Conservation (phyloP, 2,888 invertebrate genomes). For the Petrophora chlorosata region DNA sequence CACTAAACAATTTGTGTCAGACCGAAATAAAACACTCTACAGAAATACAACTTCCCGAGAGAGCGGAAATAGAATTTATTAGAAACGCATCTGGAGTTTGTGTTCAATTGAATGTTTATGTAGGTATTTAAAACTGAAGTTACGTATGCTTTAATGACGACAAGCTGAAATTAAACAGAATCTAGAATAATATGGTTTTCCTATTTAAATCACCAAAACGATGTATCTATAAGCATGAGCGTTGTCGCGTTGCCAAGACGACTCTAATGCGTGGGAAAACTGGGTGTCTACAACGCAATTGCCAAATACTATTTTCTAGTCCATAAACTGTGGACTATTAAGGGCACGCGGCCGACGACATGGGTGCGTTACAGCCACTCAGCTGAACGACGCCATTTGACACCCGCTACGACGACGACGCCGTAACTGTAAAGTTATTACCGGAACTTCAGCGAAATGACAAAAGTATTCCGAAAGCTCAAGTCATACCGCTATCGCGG, state of each 20-base stretch:
- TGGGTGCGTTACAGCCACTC: constrained; percentile 26
- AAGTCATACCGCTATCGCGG: constrained; percentile 1
- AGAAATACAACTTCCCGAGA: constrained; percentile 38
- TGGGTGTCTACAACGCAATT: constrained; percentile 16
- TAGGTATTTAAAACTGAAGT: constrained; percentile 23
- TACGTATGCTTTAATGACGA: constrained; percentile 18
- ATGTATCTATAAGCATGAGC: constrained; percentile 34
- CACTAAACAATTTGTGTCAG: constrained; percentile 32
- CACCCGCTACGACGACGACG: constrained; percentile 10
- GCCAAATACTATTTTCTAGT: constrained; percentile 36
- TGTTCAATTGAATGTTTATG: constrained; percentile 29
- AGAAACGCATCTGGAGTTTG: constrained; percentile 35
- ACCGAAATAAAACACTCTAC: constrained; percentile 33
- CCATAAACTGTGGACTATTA: constrained; percentile 30
- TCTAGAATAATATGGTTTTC: too few species aligned
- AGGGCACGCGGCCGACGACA: constrained; percentile 21
- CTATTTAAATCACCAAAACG: too few species aligned
- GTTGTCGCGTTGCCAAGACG: constrained; percentile 35
- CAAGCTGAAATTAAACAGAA: constrained; percentile 13
- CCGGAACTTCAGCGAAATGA: not conserved
- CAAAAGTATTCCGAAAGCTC: not conserved
- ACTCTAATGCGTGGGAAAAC: constrained; percentile 39
- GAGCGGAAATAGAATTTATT: constrained; percentile 36
- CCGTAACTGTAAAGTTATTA: too few species aligned
- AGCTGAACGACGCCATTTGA: constrained; percentile 24